Evolutionary conservation across 64 coral and sea anemone genomes (phyloP), one percentile per base, ranked within the genome.

Genomic region (Acropora yongei): DNA sequence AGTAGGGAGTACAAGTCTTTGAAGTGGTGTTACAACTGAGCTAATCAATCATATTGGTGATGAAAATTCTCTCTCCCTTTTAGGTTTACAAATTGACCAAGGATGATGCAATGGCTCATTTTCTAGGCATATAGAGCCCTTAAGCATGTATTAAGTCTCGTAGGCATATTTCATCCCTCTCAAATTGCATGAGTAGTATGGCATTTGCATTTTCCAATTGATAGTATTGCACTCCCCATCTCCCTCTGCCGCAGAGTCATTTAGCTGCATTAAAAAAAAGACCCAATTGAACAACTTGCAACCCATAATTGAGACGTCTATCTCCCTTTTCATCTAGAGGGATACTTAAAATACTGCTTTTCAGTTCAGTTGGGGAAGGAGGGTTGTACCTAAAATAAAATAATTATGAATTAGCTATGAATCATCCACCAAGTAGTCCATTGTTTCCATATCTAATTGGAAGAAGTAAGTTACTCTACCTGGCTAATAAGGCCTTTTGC

Each of bases 201-300:
- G 84, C 84, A 95, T 77, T 0, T 91, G 44, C 47, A 91, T 57
- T 12, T 95, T 95, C 93, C 93, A 95, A 69, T 95, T 95, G 10
- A 60, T 90, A 2, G 88, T 3, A 30, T 67, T 80, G 1, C 83
- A 14, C 10, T 91, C 84, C 1, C 93, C 93, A 91, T 95, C 93
- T 11, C 77, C 93, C 50, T 91, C 93, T 14, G 18, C 13, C 41
- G 91, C 88, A 41, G 93, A 88, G n/a, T 95, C 89, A 79, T 95
- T 88, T 2, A 95, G 53, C 39, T 91, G 93, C 93, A 91, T 91
- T 1, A 91, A 45, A 0, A 87, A 71, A 5, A 96, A 51, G 17
- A 90, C 94, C 1, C 30, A 96, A 30, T 12, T 96, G 85, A 3
- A 96, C 46, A 30, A 80, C 9, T 53, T 92, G 89, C 57, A 92